A percentile compares a stretch with the other conserved stretches of the same genome.
Conservation (phyloP, 2,113 vertebrate genomes). For the Corythoichthys intestinalis region DNA sequence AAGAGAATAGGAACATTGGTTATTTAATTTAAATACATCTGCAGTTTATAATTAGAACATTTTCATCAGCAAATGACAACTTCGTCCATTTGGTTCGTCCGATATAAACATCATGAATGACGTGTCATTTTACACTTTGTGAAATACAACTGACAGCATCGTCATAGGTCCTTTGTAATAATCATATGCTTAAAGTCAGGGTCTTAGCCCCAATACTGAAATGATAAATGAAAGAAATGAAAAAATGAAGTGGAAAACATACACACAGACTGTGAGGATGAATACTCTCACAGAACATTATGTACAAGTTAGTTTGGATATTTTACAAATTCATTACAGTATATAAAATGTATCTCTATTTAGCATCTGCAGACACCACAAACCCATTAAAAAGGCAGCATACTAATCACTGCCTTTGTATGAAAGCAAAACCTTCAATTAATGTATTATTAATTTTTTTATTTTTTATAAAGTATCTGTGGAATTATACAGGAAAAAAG, state of each 20-base stretch:
- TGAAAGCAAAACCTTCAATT: not conserved
- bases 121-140: conserved; percentile 77
- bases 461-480: not conserved
- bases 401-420: not conserved
- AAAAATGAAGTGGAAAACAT: conserved; percentile 12
- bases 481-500: too few relatives aligned
- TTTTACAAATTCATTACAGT: conserved; percentile 43
- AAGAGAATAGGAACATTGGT: conserved; percentile 91
- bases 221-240: conserved; percentile 39
- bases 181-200: conserved; percentile 54
- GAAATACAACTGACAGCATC: conserved; percentile 28
- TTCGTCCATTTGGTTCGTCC: conserved; percentile 76
- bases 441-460: not conserved
- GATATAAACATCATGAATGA: conserved; percentile 80
- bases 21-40: conserved; percentile 96
- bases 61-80: conserved; percentile 55
- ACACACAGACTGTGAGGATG: conserved; percentile 41
- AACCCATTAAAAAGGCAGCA: conserved; percentile 6
- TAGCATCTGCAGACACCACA: not conserved
- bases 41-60: conserved; percentile 80
- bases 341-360: not conserved
- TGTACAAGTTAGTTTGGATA: conserved; percentile 36
- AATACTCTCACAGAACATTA: conserved; percentile 39
- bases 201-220: conserved; percentile 64
- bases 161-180: conserved; percentile 50